Evolutionary conservation across 2,888 invertebrate species (phyloP).

Genomic region (Cenopis cana): DNA sequence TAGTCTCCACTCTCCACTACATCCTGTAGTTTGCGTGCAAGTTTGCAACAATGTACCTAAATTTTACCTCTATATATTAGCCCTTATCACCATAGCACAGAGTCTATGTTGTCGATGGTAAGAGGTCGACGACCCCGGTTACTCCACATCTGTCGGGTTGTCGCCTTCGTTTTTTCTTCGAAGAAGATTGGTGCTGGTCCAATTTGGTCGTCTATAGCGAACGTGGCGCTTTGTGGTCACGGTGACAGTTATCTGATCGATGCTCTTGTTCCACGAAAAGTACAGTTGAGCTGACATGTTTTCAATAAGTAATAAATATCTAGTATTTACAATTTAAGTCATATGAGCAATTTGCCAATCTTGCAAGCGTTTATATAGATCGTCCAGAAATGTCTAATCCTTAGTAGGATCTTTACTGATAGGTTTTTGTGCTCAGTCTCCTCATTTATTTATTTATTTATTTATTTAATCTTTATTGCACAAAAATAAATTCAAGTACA

Average conservation of each 20-base stretch:
- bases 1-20: conserved; percentile 23
- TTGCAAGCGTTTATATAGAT: no score
- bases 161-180: conserved; percentile 36
- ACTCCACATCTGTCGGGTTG: conserved; percentile 30
- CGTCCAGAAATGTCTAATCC: no score
- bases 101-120: conserved; percentile 1
- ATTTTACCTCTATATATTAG: neutral
- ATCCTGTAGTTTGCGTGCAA: conserved; percentile 37
- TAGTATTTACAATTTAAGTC: neutral
- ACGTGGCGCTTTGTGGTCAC: conserved; percentile 18
- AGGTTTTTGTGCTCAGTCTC: neutral
- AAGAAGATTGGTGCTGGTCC: conserved; percentile 35
- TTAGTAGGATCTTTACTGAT: neutral
- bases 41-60: conserved; percentile 19
- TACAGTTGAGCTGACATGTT: neutral
- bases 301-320: neutral
- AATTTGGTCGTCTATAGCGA: conserved; percentile 27
- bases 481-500: no score
- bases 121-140: conserved; percentile 24
- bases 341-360: no score
- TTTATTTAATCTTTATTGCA: no score
- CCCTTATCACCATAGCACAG: conserved; percentile 1
- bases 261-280: conserved; percentile 2
- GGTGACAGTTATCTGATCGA: conserved; percentile 26
- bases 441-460: no score